Evolutionary conservation across 2,113 vertebrate genomes (phyloP), one percentile per base, ranked within the genome.

Genomic region (Aegithalos caudatus): DNA sequence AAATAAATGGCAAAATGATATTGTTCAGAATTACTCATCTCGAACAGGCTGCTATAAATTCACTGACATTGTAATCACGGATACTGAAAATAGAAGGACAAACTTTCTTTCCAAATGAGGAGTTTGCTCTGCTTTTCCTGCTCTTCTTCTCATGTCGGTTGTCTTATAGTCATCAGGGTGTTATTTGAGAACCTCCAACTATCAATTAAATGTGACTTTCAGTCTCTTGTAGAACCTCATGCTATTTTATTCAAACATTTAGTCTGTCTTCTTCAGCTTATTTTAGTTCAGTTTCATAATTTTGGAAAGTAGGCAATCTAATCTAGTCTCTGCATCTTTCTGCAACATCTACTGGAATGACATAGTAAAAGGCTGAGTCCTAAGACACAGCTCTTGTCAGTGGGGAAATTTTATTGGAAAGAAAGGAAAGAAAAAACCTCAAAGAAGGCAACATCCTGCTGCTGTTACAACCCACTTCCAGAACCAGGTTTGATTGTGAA

Each of bases 1-100:
- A 79, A 86, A 82, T 81, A 90, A 95, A 81, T 82, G 85, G 44
- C 67, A 82, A 88, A 97, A 81, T 93, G 8, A 73, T 88, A 71
- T 13, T 91, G n/a, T 78, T 91, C 64, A 83, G 76, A 91, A 78
- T 94, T 94, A 86, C 53, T 92, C 33, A 33, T 88, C 67, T 92
- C 1, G 0, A 31, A 78, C 0, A 0, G 47, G 29, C 74, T 87
- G 74, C 74, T 86, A 54, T 93, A 92, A 93, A 87, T 93, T 95
- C 65, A 80, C 61, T 1, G 29, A 50, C 71, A 47, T 53, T 58
- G 33, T 90, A 95, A 95, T 92, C 61, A 82, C 50, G 77, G 78
- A 51, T 70, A 60, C 88, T 64, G 74, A 95, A 91, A 91, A 93
- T 56, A 91, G 81, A 82, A 94, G 62, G 47, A 62, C 82, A 94